phyloP scores from a whole-genome alignment of 2,888 invertebrate species.

The Lamproptera curius region DNA sequence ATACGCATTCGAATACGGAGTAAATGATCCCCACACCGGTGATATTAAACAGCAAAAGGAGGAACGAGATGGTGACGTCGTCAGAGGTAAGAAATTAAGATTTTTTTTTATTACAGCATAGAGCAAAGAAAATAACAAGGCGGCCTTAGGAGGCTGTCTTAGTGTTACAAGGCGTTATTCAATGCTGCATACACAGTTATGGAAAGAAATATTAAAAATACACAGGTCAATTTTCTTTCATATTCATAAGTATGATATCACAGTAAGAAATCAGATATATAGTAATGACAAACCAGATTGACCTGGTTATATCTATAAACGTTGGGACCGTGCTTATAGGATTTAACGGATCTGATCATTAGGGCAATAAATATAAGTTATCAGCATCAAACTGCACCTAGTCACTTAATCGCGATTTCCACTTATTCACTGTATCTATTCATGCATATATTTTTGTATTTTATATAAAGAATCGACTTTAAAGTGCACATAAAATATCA shows the following conservation, averaged over 20 bases:
- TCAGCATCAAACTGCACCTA: too few relatives aligned
- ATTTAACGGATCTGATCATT: too few relatives aligned
- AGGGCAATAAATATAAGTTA: too few relatives aligned
- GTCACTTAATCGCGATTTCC: too few relatives aligned
- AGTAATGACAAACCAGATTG: too few relatives aligned
- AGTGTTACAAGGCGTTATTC: conserved; percentile 9
- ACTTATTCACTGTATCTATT: too few relatives aligned
- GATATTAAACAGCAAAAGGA: conserved; percentile 86
- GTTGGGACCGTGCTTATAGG: too few relatives aligned
- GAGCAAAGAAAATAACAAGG: not conserved
- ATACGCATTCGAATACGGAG: conserved; percentile 85
- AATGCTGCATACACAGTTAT: conserved; percentile 2
- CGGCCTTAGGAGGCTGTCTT: conserved; percentile 6
- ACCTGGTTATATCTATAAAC: too few relatives aligned
- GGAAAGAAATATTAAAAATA: conserved; percentile 5
- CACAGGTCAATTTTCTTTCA: not conserved
- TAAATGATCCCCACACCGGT: conserved; percentile 85
- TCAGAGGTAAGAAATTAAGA: conserved; percentile 71
- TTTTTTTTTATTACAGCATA: conserved; percentile 1
- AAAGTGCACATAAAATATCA: too few relatives aligned
- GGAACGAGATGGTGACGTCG: conserved; percentile 84
- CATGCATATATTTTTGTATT: too few relatives aligned
- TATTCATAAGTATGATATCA: not conserved
- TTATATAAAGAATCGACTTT: too few relatives aligned
- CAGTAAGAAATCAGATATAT: too few relatives aligned